A percentile compares a stretch with the other conserved stretches of the same genome.
phyloP scores from a whole-genome alignment of 2,888 invertebrate species.

The Papilio gigon region DNA sequence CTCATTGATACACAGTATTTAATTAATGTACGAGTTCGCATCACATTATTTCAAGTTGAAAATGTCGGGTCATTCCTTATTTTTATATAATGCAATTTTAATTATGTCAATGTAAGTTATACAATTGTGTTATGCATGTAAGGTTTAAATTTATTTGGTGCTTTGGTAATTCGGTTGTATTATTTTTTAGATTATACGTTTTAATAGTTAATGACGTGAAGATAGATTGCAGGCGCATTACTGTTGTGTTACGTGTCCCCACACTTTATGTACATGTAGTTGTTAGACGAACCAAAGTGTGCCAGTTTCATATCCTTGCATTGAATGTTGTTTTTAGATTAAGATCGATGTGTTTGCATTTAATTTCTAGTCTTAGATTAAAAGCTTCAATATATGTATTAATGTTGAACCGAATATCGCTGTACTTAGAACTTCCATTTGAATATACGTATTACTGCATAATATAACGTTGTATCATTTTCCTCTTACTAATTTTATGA shows the following conservation, averaged over 20 bases:
- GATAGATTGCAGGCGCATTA: background rate
- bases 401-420: conserved; percentile 13
- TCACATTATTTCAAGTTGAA: conserved; percentile 27
- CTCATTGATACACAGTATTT: conserved; percentile 37
- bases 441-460: conserved; percentile 13
- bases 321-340: conserved; percentile 21
- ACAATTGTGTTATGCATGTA: conserved; percentile 8
- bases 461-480: conserved; percentile 13
- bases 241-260: background rate
- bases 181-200: background rate
- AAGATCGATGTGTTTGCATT: conserved; percentile 29
- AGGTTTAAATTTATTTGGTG: conserved; percentile 15
- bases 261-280: background rate
- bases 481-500: background rate
- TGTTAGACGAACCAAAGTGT: conserved; percentile 12
- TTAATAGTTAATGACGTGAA: background rate
- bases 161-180: conserved; percentile 24
- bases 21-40: conserved; percentile 24
- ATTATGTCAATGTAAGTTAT: conserved; percentile 12
- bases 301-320: conserved; percentile 2
- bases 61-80: conserved; percentile 29
- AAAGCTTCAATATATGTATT: conserved; percentile 18
- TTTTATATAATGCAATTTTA: conserved; percentile 28
- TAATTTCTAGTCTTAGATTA: conserved; percentile 38
- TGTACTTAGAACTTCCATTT: conserved; percentile 20